Evolutionary conservation across 2,113 vertebrate genomes (phyloP), one percentile per base, ranked within the genome.

Genomic region (Ovibos moschatus): DNA sequence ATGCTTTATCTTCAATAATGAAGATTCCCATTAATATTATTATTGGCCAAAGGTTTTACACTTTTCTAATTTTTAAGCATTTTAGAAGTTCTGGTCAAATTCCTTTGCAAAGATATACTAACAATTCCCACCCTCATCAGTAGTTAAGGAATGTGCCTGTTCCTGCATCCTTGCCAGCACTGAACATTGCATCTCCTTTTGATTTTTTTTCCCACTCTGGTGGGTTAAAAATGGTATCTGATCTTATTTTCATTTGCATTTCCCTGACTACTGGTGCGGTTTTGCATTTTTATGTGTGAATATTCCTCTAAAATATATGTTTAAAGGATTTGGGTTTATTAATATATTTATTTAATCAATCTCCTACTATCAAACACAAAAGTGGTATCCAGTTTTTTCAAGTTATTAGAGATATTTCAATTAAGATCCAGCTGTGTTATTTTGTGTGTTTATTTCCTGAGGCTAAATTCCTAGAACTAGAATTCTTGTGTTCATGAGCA

Each of bases 41-140:
- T 36, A 21, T 62, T 88, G n/a, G 7, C 51, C 40, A 89, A 92
- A 95, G 28, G 4, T 17, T 71, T 33, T 67, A 47, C 16, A 55
- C 13, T 51, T 30, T 88, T 93, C 47, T 76, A n/a, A 81, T 47
- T 67, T 79, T 55, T 33, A 94, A 92, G 40, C 43, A 84, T 27
- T 55, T 89, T 57, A 64, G 33, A 88, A 82, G 40, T 17, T 93
- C 85, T 64, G 47, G 3, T 81, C 55, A 60, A 90, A 88, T 81
- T 87, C 15, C 62, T 76, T 91, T 76, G 47, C 53, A 86, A 86
- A 53, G 57, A 47, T 25, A 15, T 64, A 51, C 33, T 23, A 45
- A 84, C 36, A 27, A 21, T 16, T 10, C 36, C 5, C 27, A 14
- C 9, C 40, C 6, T 43, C 19, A 1, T 33, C 27, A 14, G 27